phyloP scores from a whole-genome alignment of 2,888 invertebrate species.

The Fissipunctia ypsillon region DNA sequence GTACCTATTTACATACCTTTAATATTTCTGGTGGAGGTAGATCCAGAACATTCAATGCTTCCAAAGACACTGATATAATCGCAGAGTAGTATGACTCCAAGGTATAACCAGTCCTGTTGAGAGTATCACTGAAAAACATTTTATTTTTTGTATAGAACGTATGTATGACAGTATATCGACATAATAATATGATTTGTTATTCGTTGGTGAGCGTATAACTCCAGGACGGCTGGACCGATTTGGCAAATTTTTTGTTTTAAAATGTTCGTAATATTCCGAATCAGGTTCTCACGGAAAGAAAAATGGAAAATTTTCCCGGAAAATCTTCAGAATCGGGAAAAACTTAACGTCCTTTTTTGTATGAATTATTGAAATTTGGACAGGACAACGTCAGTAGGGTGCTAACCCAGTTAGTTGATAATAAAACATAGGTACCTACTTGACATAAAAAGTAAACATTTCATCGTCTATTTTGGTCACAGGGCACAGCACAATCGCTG shows the following conservation, averaged over 20 bases:
- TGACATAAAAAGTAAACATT: conserved; percentile 69
- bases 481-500: conserved; percentile 92
- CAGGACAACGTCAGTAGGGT: neutral
- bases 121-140: conserved; percentile 69
- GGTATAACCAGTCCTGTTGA: conserved; percentile 69
- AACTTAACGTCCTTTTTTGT: too few relatives aligned
- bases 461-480: conserved; percentile 88
- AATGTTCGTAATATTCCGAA: too few relatives aligned
- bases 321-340: too few relatives aligned
- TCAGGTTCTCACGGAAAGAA: too few relatives aligned
- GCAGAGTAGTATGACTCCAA: conserved; percentile 73
- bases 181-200: too few relatives aligned
- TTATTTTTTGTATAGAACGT: neutral
- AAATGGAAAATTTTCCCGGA: too few relatives aligned
- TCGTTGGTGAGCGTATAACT: neutral
- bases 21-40: conserved; percentile 70
- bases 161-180: neutral
- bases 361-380: neutral
- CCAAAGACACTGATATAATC: conserved; percentile 73
- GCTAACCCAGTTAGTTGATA: neutral
- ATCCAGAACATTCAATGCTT: conserved; percentile 73
- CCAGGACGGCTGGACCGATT: neutral
- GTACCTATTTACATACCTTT: conserved; percentile 52
- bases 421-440: conserved; percentile 71
- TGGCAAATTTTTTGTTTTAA: too few relatives aligned